Evolutionary conservation across 2,888 invertebrate species (phyloP).

Genomic region (Pandemis corylana): DNA sequence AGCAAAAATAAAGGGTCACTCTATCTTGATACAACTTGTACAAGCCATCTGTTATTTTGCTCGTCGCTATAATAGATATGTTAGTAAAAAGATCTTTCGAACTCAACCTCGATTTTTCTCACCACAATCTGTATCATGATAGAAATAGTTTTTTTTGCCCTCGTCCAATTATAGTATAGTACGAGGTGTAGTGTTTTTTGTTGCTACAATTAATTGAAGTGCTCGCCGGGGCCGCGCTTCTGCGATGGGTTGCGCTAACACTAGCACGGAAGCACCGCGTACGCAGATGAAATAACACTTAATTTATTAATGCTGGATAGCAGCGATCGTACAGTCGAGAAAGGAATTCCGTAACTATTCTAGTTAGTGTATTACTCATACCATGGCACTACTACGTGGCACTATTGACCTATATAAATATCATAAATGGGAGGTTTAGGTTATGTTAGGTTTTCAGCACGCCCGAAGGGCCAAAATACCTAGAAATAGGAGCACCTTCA

Average conservation of each 20-base stretch:
- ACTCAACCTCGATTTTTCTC: not conserved
- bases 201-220: conserved; percentile 58
- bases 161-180: conserved; percentile 29
- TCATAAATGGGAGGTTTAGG: no score
- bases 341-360: no score
- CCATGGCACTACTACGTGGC: no score
- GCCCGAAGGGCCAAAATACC: no score
- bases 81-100: not conserved
- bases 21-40: no score
- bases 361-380: no score
- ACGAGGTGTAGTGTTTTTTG: conserved; percentile 41
- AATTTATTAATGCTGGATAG: not conserved
- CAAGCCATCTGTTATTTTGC: no score
- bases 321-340: not conserved
- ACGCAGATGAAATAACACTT: conserved; percentile 4
- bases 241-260: conserved; percentile 42
- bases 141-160: conserved; percentile 25
- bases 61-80: not conserved
- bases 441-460: no score
- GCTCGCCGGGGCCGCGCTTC: conserved; percentile 53
- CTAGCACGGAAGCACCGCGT: conserved; percentile 15
- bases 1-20: no score
- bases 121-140: not conserved
- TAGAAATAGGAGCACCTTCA: no score
- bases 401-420: no score